Conservation (phyloP, 2,888 invertebrate species). For the Lasius fuliginosus region DNA sequence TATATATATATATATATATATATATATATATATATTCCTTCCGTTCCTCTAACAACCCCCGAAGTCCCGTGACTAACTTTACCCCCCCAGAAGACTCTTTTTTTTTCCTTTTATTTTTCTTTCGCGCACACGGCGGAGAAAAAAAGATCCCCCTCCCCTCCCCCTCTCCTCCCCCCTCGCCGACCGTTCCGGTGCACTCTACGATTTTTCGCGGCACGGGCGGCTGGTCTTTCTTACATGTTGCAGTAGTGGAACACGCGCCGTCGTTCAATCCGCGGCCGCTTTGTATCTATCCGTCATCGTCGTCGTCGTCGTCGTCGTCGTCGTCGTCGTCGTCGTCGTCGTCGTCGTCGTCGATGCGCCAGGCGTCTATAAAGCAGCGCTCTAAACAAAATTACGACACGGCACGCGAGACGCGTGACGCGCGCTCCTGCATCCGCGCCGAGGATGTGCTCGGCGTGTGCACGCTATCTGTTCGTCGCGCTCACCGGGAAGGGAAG, state of each 20-base stretch:
- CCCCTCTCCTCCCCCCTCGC: background rate
- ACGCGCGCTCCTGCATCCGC: background rate
- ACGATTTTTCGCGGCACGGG: background rate
- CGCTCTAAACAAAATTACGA: slow-evolving; percentile 68
- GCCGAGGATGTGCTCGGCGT: background rate
- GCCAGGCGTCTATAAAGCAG: slow-evolving; percentile 31
- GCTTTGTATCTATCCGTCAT: background rate
- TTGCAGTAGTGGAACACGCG: slow-evolving; percentile 4
- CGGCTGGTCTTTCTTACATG: background rate
- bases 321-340: too few species aligned
- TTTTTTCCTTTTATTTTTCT: too few species aligned
- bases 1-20: too few species aligned
- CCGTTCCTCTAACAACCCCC: background rate
- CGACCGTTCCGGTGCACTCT: background rate
- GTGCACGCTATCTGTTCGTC: too few species aligned
- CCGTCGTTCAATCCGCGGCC: background rate
- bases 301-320: too few species aligned
- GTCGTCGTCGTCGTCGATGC: background rate
- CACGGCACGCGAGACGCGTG: background rate
- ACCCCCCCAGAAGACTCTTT: slow-evolving; percentile 1
- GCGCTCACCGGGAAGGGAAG: too few species aligned
- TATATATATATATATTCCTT: too few species aligned
- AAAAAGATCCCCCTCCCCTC: too few species aligned
- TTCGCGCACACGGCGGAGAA: background rate
- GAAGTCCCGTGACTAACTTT: slow-evolving; percentile 69